These are phyloP conservation scores for Leptodactylus fallax DNA, from an alignment of 2,797 vertebrate species.

Conservation along the genomic window DNA sequence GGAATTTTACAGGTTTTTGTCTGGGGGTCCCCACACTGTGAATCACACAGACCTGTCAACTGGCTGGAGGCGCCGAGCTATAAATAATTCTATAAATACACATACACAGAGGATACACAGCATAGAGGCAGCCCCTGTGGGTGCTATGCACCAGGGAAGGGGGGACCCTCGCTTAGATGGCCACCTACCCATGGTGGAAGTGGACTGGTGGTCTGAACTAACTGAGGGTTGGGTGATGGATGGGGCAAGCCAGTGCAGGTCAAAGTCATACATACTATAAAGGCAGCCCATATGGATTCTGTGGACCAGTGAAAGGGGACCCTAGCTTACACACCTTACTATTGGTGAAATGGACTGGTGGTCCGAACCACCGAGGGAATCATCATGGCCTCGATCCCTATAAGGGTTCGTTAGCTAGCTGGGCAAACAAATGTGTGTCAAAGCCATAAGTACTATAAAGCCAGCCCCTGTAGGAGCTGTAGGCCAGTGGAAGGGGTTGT, in stretches of 20 bases:
- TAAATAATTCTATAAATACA: background rate
- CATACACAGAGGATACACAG: background rate
- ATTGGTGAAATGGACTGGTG: background rate
- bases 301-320: background rate
- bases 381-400: too few relatives aligned
- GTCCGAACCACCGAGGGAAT: too few relatives aligned
- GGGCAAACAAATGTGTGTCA: too few relatives aligned
- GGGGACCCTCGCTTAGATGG: background rate
- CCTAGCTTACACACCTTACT: background rate
- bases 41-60: background rate
- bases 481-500: too few relatives aligned
- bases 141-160: background rate
- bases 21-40: background rate
- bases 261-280: background rate
- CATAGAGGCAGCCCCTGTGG: background rate
- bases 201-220: background rate
- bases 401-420: too few relatives aligned
- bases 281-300: background rate
- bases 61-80: background rate
- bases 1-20: slow-evolving; percentile 27
- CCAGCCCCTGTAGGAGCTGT: too few relatives aligned
- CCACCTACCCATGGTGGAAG: background rate
- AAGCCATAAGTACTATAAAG: too few relatives aligned
- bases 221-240: background rate
- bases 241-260: background rate